A percentile compares a stretch with the other conserved stretches of the same genome.
These are phyloP conservation scores for Zhuqinia jingwanae DNA, from an alignment of 2,888 invertebrate genomes.

Conservation along the genomic window DNA sequence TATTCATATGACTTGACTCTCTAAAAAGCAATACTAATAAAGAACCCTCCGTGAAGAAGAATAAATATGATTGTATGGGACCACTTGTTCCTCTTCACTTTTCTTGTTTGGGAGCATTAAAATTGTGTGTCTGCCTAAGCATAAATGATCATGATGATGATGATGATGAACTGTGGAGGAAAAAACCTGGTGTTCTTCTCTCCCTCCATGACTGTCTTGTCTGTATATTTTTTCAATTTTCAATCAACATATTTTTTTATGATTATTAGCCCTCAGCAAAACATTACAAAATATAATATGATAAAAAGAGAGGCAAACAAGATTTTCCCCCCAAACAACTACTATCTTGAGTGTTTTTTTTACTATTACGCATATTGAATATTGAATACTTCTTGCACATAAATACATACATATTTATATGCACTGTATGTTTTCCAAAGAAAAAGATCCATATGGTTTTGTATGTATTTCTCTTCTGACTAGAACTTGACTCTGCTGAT, in stretches of 20 bases:
- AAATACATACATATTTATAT: too few relatives aligned
- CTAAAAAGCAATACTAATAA: conserved; percentile 52
- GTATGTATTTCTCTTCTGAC: too few relatives aligned
- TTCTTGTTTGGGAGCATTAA: background rate
- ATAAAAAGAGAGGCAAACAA: conserved; percentile 52
- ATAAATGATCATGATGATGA: background rate
- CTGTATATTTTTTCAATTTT: conserved; percentile 65
- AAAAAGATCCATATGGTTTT: conserved; percentile 27
- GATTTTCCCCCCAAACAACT: conserved; percentile 37
- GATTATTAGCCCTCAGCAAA: conserved; percentile 66
- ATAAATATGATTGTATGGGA: conserved; percentile 16
- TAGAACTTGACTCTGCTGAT: background rate
- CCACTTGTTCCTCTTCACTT: conserved; percentile 40
- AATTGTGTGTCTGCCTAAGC: conserved; percentile 4
- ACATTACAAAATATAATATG: conserved; percentile 56
- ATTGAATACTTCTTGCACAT: background rate
- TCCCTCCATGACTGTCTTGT: background rate
- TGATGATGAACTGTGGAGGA: too few relatives aligned
- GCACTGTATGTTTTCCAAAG: too few relatives aligned
- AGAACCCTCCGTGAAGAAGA: conserved; percentile 10
- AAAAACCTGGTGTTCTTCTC: background rate
- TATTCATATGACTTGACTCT: too few relatives aligned
- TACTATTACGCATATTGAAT: background rate
- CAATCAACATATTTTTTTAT: conserved; percentile 69
- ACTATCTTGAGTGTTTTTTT: conserved; percentile 53